Percentiles rank a stretch among this genome's conserved stretches.
phyloP scores from a whole-genome alignment of 2,888 invertebrate genomes.

The Tanypteryx hageni region DNA sequence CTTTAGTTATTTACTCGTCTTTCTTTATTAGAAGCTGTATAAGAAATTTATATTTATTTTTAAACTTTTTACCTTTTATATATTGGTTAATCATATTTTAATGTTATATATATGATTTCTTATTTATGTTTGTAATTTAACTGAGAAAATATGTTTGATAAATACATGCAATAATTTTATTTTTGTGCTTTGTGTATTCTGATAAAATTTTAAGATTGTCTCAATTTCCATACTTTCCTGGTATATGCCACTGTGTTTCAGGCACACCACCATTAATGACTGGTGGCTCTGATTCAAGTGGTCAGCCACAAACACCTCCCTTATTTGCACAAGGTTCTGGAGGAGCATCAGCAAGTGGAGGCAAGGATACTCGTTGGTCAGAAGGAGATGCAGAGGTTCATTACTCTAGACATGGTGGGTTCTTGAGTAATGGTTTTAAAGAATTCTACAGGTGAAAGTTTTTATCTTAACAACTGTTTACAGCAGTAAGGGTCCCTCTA shows the following conservation, averaged over 20 bases:
- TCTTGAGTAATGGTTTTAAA: neutral
- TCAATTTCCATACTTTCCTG: neutral
- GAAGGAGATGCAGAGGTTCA: slow-evolving; percentile 94
- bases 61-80: no score
- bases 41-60: no score
- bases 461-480: neutral
- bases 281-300: slow-evolving; percentile 40
- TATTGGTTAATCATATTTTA: no score
- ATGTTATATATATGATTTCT: no score
- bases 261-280: slow-evolving; percentile 37
- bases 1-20: no score
- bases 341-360: slow-evolving; percentile 76
- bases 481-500: neutral
- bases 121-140: no score
- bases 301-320: slow-evolving; percentile 56
- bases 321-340: slow-evolving; percentile 66
- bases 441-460: neutral
- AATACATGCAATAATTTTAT: no score
- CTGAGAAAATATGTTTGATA: no score
- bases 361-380: slow-evolving; percentile 85
- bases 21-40: no score
- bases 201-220: no score
- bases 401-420: slow-evolving; percentile 90
- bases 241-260: neutral
- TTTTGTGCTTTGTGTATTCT: no score